phyloP scores from a whole-genome alignment of 2,888 invertebrate genomes.

The Tipula confusa region DNA sequence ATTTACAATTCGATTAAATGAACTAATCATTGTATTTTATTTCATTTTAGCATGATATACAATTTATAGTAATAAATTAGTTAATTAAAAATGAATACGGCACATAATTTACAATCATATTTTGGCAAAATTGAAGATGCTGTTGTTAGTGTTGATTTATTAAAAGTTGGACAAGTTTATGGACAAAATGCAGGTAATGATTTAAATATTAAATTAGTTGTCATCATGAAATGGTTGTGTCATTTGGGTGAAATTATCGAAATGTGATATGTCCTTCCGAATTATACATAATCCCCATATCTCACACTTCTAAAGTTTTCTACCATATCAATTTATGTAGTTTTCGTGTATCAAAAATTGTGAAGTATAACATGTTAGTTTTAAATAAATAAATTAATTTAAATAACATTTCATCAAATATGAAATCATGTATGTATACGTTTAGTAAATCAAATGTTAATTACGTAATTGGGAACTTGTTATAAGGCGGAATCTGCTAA shows the following conservation, averaged over 20 bases:
- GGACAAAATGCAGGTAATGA: slow-evolving; percentile 35
- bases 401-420: not conserved
- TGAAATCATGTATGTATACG: not conserved
- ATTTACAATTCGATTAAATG: not conserved
- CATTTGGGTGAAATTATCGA: no score
- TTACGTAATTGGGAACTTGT: not conserved
- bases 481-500: not conserved
- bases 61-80: not conserved
- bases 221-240: not conserved
- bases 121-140: slow-evolving; percentile 40
- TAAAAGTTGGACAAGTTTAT: slow-evolving; percentile 40
- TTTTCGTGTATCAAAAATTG: not conserved
- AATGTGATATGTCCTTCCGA: not conserved
- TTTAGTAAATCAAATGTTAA: not conserved
- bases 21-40: not conserved
- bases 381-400: not conserved
- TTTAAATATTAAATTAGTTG: not conserved
- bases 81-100: slow-evolving; percentile 39
- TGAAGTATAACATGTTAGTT: not conserved
- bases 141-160: slow-evolving; percentile 40
- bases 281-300: not conserved
- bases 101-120: slow-evolving; percentile 40
- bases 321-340: not conserved
- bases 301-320: no score
- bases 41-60: not conserved